A percentile compares a stretch with the other conserved stretches of the same genome.
Conservation (phyloP, 2,888 invertebrate species). For the Leucophora obtusa region DNA sequence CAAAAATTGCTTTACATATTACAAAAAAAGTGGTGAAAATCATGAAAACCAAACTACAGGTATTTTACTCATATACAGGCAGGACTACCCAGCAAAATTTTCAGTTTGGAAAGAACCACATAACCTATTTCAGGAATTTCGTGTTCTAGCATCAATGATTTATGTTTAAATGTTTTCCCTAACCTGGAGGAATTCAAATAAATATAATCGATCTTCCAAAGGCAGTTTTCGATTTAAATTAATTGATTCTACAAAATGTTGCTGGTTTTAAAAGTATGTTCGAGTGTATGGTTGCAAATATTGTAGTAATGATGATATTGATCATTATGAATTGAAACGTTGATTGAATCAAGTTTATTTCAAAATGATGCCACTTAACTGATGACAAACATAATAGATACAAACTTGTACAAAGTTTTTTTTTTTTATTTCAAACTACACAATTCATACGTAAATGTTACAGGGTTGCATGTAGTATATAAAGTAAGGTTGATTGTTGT, state of each 20-base stretch:
- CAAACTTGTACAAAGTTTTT: constrained; percentile 19
- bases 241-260: too few relatives aligned
- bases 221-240: too few relatives aligned
- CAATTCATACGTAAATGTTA: constrained; percentile 45
- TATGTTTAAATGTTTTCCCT: too few relatives aligned
- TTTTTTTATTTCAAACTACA: constrained; percentile 9
- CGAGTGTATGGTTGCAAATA: constrained; percentile 24
- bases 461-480: constrained; percentile 12
- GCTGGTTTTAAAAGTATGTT: too few relatives aligned
- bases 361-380: constrained; percentile 78
- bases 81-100: neutral
- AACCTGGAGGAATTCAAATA: too few relatives aligned
- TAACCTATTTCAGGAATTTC: too few relatives aligned
- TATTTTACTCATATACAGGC: constrained; percentile 6
- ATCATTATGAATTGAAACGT: constrained; percentile 60
- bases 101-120: too few relatives aligned
- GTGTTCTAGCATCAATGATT: too few relatives aligned
- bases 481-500: neutral
- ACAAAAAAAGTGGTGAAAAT: too few relatives aligned
- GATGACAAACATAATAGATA: constrained; percentile 43
- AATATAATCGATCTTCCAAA: too few relatives aligned
- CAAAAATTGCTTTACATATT: neutral
- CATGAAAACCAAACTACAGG: constrained; percentile 18
- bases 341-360: constrained; percentile 79
- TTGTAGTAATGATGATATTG: constrained; percentile 49